Evolutionary conservation across 2,797 vertebrate genomes (phyloP).

Genomic region (Danionella dracula): DNA sequence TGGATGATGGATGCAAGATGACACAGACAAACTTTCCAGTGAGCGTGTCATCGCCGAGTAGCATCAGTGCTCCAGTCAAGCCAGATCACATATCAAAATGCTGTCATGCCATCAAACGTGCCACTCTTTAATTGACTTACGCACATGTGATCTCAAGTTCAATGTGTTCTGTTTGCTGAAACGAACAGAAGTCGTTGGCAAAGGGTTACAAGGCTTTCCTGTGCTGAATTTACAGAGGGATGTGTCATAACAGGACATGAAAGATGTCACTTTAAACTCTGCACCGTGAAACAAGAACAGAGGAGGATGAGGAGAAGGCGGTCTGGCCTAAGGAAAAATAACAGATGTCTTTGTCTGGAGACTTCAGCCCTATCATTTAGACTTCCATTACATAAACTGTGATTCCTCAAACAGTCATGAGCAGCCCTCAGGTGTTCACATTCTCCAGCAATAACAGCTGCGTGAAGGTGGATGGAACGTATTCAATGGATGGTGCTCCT

Average conservation of each 20-base stretch:
- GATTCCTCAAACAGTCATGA: conserved; percentile 6
- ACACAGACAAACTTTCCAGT: conserved; percentile 30
- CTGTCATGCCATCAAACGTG: not conserved
- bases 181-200: not conserved
- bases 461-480: not conserved
- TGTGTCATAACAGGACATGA: conserved; percentile 28
- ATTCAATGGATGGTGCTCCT: not conserved
- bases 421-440: conserved; percentile 8
- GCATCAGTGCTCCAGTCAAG: not conserved
- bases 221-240: conserved; percentile 31
- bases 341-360: conserved; percentile 37
- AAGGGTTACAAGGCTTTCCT: conserved; percentile 28
- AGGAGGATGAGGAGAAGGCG: conserved; percentile 3
- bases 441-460: not conserved
- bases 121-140: not conserved
- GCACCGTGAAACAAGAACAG: not conserved
- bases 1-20: conserved; percentile 30
- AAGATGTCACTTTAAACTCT: conserved; percentile 28
- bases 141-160: not conserved
- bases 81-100: not conserved
- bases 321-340: conserved; percentile 40
- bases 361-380: conserved; percentile 35
- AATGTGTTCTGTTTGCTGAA: not conserved
- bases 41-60: not conserved
- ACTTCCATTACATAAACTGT: conserved; percentile 36